phyloP scores from a whole-genome alignment of 2,888 invertebrate species.

The Pogonocherus hispidulus region DNA sequence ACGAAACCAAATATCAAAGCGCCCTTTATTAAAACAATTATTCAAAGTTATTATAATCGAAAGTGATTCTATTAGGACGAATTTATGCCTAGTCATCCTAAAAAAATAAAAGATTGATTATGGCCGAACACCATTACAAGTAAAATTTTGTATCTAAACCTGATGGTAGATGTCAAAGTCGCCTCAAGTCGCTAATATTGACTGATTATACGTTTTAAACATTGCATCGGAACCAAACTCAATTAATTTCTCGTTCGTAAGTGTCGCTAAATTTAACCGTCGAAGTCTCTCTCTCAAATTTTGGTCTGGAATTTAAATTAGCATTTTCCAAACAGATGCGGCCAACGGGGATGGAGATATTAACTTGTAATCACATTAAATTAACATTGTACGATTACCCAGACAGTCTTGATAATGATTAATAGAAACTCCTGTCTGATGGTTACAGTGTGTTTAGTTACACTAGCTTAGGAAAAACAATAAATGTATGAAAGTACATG shows the following conservation, averaged over 20 bases:
- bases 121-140: constrained; percentile 64
- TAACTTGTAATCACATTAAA: constrained; percentile 68
- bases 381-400: constrained; percentile 64
- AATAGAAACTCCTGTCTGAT: constrained; percentile 59
- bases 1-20: constrained; percentile 56
- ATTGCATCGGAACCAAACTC: constrained; percentile 50
- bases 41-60: constrained; percentile 67
- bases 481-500: no score
- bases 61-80: constrained; percentile 68
- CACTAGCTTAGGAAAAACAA: not conserved
- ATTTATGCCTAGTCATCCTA: constrained; percentile 64
- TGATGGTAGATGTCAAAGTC: constrained; percentile 37
- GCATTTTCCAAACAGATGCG: constrained; percentile 66
- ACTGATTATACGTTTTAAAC: constrained; percentile 44
- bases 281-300: constrained; percentile 34
- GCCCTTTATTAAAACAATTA: constrained; percentile 67
- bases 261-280: constrained; percentile 46
- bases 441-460: constrained; percentile 25
- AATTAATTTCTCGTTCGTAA: constrained; percentile 56
- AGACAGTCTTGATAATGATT: constrained; percentile 67
- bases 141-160: constrained; percentile 59
- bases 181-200: constrained; percentile 46
- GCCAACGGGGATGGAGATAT: constrained; percentile 64
- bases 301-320: constrained; percentile 61
- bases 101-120: constrained; percentile 63